phyloP scores from a whole-genome alignment of 2,113 vertebrate genomes.

The Sphaerodactylus townsendi region DNA sequence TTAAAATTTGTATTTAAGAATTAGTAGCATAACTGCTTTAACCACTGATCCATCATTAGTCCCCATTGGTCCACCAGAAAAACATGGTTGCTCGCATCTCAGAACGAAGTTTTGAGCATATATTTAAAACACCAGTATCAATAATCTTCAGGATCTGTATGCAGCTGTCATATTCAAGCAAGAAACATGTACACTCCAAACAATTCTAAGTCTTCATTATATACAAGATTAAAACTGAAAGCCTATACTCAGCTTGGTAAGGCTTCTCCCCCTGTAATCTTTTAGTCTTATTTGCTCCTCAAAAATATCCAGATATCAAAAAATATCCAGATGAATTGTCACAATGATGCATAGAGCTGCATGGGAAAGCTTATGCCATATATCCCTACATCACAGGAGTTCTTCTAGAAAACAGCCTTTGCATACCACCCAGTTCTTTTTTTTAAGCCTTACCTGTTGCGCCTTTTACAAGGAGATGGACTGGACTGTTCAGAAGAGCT shows the following conservation, averaged over 20 bases:
- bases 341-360: neutral
- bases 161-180: neutral
- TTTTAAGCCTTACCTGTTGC: slow-evolving; percentile 82
- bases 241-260: neutral
- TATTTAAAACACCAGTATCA: neutral
- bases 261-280: neutral
- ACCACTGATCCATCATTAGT: no score
- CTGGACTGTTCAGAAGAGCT: slow-evolving; percentile 93
- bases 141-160: neutral
- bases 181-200: neutral
- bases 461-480: slow-evolving; percentile 91
- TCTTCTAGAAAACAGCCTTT: neutral
- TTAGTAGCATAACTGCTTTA: neutral
- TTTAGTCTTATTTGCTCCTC: neutral
- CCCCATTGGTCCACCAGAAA: neutral
- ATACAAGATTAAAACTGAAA: neutral
- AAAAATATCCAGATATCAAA: neutral
- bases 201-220: neutral
- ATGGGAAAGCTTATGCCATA: neutral
- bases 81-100: neutral
- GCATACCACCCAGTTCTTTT: neutral
- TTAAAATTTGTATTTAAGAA: neutral
- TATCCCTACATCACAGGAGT: neutral
- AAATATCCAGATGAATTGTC: neutral
- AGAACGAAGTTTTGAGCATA: neutral